A percentile compares a stretch with the other conserved stretches of the same genome.
Conservation (phyloP, 2,888 invertebrate species). For the Phortica magna region DNA sequence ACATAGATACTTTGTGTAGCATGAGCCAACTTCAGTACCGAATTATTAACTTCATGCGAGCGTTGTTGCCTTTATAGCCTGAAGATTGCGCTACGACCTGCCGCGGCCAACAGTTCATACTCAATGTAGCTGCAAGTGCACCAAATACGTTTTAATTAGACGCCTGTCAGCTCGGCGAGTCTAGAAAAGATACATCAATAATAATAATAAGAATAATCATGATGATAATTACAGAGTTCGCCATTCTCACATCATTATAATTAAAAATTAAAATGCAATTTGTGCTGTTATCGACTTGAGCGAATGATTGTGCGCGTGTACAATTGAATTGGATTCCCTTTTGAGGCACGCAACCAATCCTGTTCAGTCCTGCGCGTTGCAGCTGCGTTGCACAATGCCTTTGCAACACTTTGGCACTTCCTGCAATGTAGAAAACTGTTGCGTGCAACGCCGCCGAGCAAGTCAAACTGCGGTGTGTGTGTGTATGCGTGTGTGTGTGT, state of each 20-base stretch:
- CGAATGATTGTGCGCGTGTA: neutral
- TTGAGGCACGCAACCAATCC: neutral
- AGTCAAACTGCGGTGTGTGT: neutral
- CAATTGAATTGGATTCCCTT: slow-evolving; percentile 13
- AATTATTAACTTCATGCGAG: slow-evolving; percentile 58
- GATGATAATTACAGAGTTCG: slow-evolving; percentile 49
- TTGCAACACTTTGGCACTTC: neutral
- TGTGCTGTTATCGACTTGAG: slow-evolving; percentile 19
- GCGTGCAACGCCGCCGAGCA: slow-evolving; percentile 3
- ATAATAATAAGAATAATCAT: slow-evolving; percentile 58
- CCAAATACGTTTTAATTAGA: slow-evolving; percentile 68
- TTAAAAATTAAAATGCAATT: slow-evolving; percentile 46
- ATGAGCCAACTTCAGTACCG: neutral
- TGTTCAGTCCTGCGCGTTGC: neutral
- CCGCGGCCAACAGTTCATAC: neutral
- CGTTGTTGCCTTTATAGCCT: neutral
- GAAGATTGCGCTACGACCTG: neutral
- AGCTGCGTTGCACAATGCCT: neutral
- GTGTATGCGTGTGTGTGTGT: neutral
- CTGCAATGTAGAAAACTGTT: neutral
- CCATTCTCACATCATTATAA: slow-evolving; percentile 38
- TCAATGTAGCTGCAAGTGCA: slow-evolving; percentile 46
- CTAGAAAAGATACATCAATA: slow-evolving; percentile 57
- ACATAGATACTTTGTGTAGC: too few relatives aligned
- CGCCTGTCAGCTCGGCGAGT: slow-evolving; percentile 37